Base-by-base conservation (phyloP, 2,888 invertebrate genomes). In the Mesodorylaimus sp. region DNA sequence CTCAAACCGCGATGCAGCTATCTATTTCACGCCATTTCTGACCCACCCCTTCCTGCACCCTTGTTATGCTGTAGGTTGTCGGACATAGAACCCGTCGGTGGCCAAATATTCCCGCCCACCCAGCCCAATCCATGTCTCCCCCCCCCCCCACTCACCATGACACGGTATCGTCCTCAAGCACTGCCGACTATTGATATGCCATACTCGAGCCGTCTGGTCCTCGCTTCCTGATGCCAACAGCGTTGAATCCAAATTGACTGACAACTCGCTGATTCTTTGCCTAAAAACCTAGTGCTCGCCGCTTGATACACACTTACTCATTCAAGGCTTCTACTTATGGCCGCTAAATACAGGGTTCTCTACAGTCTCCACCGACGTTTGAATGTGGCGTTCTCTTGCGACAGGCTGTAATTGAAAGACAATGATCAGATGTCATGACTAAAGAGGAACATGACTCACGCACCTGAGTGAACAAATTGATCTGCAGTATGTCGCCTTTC, bases 131-230 rank as follows among this genome's bases (percentile, higher is more conserved):
- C n/a, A n/a, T n/a, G n/a, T n/a, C n/a, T n/a, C n/a, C n/a, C n/a
- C n/a, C n/a, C n/a, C n/a, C n/a, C n/a, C n/a, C n/a, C n/a, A n/a
- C n/a, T n/a, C n/a, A 39, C 41, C 41, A 19, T 39, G 10, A 23
- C 41, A 39, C 7, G 10, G 10, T 19, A 39, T 39, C 41, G 50
- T 56, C 47, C 55, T 57, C 24, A 61, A 37, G 36, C 58, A 58
- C 47, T 61, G 61, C 43, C 57, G 55, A 46, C 60, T 61, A 21
- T 43, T 46, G 10, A 59, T 54, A 32, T 61, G 60, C 61, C 61
- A 61, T 38, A 61, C 55, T 45, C 56, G 56, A 43, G 59, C 60
- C 37, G 53, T 53, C 41, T 60, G 60, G 24, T 45, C 42, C 3
- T 50, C 48, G 47, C 60, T 59, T 1, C 59, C 60, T 19, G 58